Base-by-base conservation (phyloP, 2,888 invertebrate genomes). In the Athalia circularis region DNA sequence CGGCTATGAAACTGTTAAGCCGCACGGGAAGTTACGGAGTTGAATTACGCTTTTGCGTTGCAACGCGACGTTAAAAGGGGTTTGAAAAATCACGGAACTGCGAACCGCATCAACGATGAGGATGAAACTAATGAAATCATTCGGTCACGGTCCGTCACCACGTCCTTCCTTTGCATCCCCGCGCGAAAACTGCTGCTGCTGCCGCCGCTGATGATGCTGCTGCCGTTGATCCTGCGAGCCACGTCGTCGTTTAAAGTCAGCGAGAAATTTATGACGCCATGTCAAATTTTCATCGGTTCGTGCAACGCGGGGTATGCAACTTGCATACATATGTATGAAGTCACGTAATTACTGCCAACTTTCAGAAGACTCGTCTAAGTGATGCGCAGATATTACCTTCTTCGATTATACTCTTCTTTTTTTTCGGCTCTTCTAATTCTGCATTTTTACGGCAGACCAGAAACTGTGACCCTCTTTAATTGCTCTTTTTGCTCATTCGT, bases 91-190 rank as follows among this genome's bases (percentile, higher is more conserved):
- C 11, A 68, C 15, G 15, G 2, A 52, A 29, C 52, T 43, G 54
- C 29, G 29, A 29, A 2, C 29, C 29, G 29, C 29, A 29, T 29
- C 9, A 48, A 59, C 45, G 59, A 45, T 9, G 13, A 57, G n/a
- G 72, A 59, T 47, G 57, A 59, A 57, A 59, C 72, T 59, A 59
- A 72, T 72, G 72, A 72, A 72, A 72, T 72, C 72, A 72, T 72
- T 72, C 72, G 57, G 72, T 72, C 59, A 72, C 72, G 72, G 57
- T 59, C 52, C 9, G 72, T 72, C 72, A 45, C 57, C 72, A 59
- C 70, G 47, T 72, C 45, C 29, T 29, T 29, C 57, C 13, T 8
- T 59, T 13, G 47, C 48, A 3, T 43, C 9, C 15, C 64, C 43
- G 15, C 64, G 45, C 6, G 65, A 65, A 8, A 59, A 59, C 6